These are phyloP conservation scores for Coregonus ussuriensis DNA, from an alignment of 2,797 vertebrate species.

Conservation along the genomic window DNA sequence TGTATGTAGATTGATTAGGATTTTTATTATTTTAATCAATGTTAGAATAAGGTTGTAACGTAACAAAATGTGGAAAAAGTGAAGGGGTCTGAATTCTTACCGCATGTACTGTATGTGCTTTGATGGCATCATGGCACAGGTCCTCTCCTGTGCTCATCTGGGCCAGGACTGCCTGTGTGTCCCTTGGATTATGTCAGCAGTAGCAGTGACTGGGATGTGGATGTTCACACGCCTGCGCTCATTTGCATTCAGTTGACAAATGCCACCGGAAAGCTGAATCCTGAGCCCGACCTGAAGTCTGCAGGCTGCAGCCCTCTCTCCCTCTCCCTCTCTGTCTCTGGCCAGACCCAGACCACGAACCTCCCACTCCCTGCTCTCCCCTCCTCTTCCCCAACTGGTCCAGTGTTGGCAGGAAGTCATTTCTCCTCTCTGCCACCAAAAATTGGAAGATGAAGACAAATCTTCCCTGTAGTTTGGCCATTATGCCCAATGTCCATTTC, in stretches of 20 bases:
- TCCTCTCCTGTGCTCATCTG: background rate
- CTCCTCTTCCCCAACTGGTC: background rate
- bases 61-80: too few relatives aligned
- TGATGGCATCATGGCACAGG: background rate
- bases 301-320: background rate
- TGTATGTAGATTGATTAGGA: too few relatives aligned
- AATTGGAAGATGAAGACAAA: conserved; percentile 57
- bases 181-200: conserved; percentile 38
- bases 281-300: conserved; percentile 1
- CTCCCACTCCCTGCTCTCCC: conserved; percentile 13
- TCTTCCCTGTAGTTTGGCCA: conserved; percentile 43
- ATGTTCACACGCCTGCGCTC: conserved; percentile 36
- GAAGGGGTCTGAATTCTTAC: too few relatives aligned
- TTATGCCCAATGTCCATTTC: conserved; percentile 34
- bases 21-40: too few relatives aligned
- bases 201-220: conserved; percentile 36
- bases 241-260: conserved; percentile 36
- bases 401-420: conserved; percentile 42
- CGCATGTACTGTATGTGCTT: background rate
- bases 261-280: conserved; percentile 22
- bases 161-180: conserved; percentile 19
- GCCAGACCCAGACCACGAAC: background rate
- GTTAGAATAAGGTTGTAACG: too few relatives aligned
- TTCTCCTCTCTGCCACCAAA: conserved; percentile 34
- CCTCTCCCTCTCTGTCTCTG: too few relatives aligned